Evolutionary conservation across 92 coral and sea anemone genomes (phyloP).

Genomic region (Epizoanthus scotinus): DNA sequence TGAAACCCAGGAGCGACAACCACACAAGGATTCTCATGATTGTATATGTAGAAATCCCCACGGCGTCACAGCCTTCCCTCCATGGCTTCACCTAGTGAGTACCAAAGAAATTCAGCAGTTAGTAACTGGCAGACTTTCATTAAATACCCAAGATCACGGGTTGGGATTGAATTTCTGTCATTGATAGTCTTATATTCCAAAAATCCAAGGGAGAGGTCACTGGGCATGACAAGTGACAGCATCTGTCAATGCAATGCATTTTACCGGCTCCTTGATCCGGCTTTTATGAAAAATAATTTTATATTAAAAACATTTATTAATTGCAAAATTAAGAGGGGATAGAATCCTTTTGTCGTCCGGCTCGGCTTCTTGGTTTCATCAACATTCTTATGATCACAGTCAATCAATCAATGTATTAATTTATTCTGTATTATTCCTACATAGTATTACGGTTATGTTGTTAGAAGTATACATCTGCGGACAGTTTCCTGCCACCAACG

Average conservation of each 20-base stretch:
- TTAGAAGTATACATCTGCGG: no score
- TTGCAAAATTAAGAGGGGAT: no score
- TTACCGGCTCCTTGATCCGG: no score
- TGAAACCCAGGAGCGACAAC: constrained; percentile 2
- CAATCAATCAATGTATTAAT: no score
- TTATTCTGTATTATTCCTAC: no score
- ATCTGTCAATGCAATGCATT: constrained; percentile 20
- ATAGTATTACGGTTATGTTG: no score
- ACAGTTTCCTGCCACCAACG: no score
- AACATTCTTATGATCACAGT: no score
- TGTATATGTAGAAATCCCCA: constrained; percentile 3
- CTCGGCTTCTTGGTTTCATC: no score
- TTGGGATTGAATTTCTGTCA: constrained; percentile 27
- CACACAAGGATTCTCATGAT: constrained; percentile 1
- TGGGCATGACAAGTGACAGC: not conserved
- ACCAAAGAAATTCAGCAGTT: constrained; percentile 10
- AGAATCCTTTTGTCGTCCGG: no score
- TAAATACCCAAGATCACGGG: constrained; percentile 26
- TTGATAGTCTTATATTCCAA: constrained; percentile 20
- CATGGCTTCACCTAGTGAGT: constrained; percentile 27
- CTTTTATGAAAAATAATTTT: no score
- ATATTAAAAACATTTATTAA: no score
- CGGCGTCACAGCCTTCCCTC: constrained; percentile 33
- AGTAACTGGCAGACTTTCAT: constrained; percentile 10
- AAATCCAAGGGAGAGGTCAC: not conserved